Conservation (phyloP, 2,888 invertebrate species). For the Digitonthophagus gazella region DNA sequence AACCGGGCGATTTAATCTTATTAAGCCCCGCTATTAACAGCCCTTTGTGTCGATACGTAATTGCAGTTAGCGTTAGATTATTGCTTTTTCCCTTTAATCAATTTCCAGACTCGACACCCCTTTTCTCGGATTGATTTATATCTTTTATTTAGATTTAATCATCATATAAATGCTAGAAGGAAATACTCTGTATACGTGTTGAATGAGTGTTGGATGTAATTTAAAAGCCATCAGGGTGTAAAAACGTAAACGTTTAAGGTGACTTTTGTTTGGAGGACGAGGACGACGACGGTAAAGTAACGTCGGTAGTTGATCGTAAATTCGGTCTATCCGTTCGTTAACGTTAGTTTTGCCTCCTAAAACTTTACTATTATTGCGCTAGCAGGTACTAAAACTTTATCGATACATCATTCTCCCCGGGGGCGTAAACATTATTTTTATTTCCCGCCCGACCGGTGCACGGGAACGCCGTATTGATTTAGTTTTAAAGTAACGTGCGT, state of each 20-base stretch:
- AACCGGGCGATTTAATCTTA: no score
- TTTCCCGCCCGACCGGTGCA: neutral
- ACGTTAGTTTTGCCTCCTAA: slow-evolving; percentile 1
- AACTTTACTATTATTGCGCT: slow-evolving; percentile 14
- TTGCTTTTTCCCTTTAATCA: no score
- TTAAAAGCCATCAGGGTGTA: slow-evolving; percentile 3
- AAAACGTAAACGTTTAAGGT: slow-evolving; percentile 3
- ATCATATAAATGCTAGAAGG: no score
- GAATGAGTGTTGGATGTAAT: neutral
- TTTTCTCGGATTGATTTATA: no score
- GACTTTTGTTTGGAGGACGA: slow-evolving; percentile 12
- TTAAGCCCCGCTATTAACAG: no score
- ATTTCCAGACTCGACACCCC: no score
- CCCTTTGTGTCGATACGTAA: no score
- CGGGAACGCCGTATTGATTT: neutral
- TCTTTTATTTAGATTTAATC: no score
- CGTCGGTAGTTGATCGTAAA: slow-evolving; percentile 1
- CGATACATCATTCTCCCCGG: slow-evolving; percentile 9
- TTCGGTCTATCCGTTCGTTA: slow-evolving; percentile 5
- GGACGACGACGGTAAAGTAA: slow-evolving; percentile 2
- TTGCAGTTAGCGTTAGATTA: no score
- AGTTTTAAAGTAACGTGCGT: neutral
- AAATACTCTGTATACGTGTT: neutral
- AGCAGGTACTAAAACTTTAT: slow-evolving; percentile 16
- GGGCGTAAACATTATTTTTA: neutral